Evolutionary conservation across 2,113 vertebrate species (phyloP).

Genomic region (Chaetura pelagica): DNA sequence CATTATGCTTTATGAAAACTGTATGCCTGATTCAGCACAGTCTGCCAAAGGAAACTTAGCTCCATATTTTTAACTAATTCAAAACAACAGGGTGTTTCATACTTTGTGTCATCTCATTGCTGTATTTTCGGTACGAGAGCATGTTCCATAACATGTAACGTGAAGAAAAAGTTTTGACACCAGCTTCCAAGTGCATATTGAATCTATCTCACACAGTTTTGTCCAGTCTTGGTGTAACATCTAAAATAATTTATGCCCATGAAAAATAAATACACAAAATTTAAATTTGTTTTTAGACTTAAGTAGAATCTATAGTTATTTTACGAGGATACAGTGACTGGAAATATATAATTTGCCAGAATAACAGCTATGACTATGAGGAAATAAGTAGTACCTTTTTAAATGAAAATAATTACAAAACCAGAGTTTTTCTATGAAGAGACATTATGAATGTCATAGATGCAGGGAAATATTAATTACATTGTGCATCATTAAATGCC

Average conservation of each 20-base stretch:
- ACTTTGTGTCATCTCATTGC: neutral
- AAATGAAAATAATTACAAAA: neutral
- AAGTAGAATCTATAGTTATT: neutral
- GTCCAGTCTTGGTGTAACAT: neutral
- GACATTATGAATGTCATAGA: neutral
- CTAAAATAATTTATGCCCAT: neutral
- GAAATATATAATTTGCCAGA: neutral
- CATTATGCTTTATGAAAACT: conserved; percentile 51
- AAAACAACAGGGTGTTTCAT: neutral
- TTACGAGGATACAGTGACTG: neutral
- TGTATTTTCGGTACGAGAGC: neutral
- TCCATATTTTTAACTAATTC: conserved; percentile 33
- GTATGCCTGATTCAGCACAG: conserved; percentile 29
- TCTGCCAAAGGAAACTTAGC: conserved; percentile 30
- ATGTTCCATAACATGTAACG: neutral
- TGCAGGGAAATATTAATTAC: neutral
- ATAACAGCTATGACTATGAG: neutral
- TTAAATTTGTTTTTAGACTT: neutral
- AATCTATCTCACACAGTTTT: neutral
- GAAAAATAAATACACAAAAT: neutral
- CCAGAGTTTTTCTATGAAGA: neutral
- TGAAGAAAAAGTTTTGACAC: neutral
- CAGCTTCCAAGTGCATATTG: neutral
- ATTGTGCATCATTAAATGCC: neutral
- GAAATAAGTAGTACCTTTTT: neutral